Evolutionary conservation across 2,888 invertebrate species (phyloP), one percentile per base, ranked within the genome.

Genomic region (Germaria angustata): DNA sequence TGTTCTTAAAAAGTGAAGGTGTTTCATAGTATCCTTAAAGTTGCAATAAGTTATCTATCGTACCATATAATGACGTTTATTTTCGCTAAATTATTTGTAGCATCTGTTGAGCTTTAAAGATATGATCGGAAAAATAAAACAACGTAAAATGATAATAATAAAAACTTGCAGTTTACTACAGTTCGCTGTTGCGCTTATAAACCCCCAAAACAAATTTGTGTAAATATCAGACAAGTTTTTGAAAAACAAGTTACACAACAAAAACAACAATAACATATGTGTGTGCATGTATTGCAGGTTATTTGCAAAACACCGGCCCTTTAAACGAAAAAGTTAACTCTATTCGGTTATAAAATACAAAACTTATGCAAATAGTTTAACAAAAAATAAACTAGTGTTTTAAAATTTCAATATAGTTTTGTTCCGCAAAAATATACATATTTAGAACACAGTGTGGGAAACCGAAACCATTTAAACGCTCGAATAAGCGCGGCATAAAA

Each of bases 31-130:
- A n/a, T n/a, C n/a, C n/a, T n/a, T n/a, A n/a, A n/a, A n/a, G n/a
- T n/a, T n/a, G n/a, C n/a, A n/a, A n/a, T n/a, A n/a, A n/a, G n/a
- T n/a, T n/a, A n/a, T n/a, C n/a, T n/a, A n/a, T n/a, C n/a, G n/a
- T n/a, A n/a, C n/a, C n/a, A n/a, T n/a, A n/a, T n/a, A n/a, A n/a
- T n/a, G n/a, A n/a, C n/a, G n/a, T n/a, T n/a, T n/a, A n/a, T n/a
- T n/a, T n/a, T n/a, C n/a, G n/a, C n/a, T n/a, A n/a, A n/a, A n/a
- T n/a, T n/a, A n/a, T 49, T 2, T 36, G 55, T 22, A 69, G 51
- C 82, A 79, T 79, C 82, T 82, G 82, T 79, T 82, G 82, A 79
- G 65, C 69, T 75, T 66, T 46, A 73, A 53, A 79, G 79, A 75
- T 79, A 44, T 34, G 53, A 79, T 75, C 82, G 32, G 28, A n/a